These are phyloP conservation scores for Hylaea fasciaria DNA, from an alignment of 2,888 invertebrate species.

Conservation along the genomic window DNA sequence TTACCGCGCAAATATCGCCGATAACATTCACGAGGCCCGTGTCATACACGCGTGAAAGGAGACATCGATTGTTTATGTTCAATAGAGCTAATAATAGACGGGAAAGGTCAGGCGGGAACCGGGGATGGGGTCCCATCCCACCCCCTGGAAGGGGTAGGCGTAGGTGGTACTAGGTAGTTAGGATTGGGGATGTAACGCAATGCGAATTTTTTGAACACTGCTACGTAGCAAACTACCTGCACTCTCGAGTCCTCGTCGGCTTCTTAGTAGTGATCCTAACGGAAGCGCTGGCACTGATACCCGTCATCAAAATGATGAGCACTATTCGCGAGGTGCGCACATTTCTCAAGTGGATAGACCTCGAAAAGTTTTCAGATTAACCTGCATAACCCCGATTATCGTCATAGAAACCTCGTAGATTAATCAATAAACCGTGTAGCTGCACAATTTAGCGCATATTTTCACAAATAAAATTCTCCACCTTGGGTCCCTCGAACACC, in stretches of 20 bases:
- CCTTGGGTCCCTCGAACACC: conserved; percentile 55
- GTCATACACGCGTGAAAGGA: conserved; percentile 49
- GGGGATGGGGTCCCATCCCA: conserved; percentile 42
- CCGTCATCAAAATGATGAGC: conserved; percentile 74
- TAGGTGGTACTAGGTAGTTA: not conserved
- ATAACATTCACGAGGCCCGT: conserved; percentile 6
- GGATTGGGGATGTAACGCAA: conserved; percentile 30
- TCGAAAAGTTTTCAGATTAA: conserved; percentile 51
- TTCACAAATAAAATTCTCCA: conserved; percentile 56
- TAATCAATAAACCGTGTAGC: conserved; percentile 72
- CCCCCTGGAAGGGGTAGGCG: conserved; percentile 34
- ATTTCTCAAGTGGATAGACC: conserved; percentile 41
- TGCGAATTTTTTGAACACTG: conserved; percentile 28
- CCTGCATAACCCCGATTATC: conserved; percentile 58
- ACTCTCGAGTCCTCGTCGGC: conserved; percentile 51
- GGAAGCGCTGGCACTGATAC: conserved; percentile 78
- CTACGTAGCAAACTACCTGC: conserved; percentile 56
- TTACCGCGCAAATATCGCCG: conserved; percentile 5
- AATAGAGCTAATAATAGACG: conserved; percentile 74
- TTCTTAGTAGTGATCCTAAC: conserved; percentile 75
- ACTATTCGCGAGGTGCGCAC: conserved; percentile 48
- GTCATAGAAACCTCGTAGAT: conserved; percentile 74
- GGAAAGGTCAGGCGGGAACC: conserved; percentile 77
- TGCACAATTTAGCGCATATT: conserved; percentile 63
- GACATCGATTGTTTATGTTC: conserved; percentile 71